phyloP scores from a whole-genome alignment of 2,888 invertebrate genomes.

The Psylliodes chrysocephalus region DNA sequence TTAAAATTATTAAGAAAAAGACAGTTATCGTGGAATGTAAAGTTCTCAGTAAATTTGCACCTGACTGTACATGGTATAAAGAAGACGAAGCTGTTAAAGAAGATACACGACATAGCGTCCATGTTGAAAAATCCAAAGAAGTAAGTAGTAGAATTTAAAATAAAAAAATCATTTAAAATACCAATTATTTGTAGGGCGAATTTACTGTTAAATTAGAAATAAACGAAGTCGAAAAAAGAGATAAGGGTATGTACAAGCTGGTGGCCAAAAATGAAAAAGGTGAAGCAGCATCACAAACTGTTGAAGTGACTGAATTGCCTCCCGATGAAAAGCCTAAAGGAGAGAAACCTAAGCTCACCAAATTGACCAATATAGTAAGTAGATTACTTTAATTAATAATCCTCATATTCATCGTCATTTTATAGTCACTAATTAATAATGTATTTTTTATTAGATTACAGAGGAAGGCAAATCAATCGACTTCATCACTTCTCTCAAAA shows the following conservation, averaged over 20 bases:
- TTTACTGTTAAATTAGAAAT: constrained; percentile 92
- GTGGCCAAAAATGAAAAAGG: constrained; percentile 94
- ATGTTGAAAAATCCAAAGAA: constrained; percentile 82
- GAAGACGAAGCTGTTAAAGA: constrained; percentile 82
- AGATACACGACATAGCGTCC: constrained; percentile 79
- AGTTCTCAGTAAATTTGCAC: constrained; percentile 92
- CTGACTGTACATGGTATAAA: constrained; percentile 94
- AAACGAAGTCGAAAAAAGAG: constrained; percentile 79
- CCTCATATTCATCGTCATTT: not conserved
- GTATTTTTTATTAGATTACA: constrained; percentile 66
- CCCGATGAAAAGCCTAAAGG: constrained; percentile 79
- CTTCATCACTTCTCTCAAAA: constrained; percentile 78
- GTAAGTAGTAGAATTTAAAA: constrained; percentile 60
- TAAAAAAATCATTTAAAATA: not conserved
- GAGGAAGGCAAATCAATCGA: constrained; percentile 82
- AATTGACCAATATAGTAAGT: constrained; percentile 79
- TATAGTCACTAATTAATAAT: constrained; percentile 20
- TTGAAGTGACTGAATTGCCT: constrained; percentile 86
- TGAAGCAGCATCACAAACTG: constrained; percentile 88
- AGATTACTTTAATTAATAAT: not conserved
- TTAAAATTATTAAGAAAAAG: constrained; percentile 91
- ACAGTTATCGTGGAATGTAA: constrained; percentile 94
- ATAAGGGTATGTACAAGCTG: constrained; percentile 90
- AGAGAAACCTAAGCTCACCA: constrained; percentile 82
- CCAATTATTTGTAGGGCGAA: constrained; percentile 74